Conservation (phyloP, 2,888 invertebrate species). For the Drosophila ezoana region DNA sequence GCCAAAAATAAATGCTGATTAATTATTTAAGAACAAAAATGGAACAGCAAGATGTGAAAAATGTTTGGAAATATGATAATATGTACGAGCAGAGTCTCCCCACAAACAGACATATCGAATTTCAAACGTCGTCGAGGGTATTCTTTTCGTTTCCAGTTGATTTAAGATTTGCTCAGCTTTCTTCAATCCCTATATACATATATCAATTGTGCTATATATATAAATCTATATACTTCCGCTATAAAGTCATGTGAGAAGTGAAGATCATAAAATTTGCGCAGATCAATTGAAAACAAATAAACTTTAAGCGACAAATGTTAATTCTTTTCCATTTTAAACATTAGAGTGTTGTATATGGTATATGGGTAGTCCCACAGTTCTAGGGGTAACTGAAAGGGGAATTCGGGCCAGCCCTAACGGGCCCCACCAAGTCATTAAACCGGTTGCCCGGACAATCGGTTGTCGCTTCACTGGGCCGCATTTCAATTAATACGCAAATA, state of each 20-base stretch:
- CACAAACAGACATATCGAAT: constrained; percentile 18
- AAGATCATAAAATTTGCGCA: background rate
- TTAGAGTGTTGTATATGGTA: constrained; percentile 1
- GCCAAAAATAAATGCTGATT: background rate
- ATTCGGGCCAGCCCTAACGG: background rate
- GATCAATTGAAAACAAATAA: background rate
- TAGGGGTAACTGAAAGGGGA: background rate
- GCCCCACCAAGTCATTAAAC: constrained; percentile 27
- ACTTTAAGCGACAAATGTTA: background rate
- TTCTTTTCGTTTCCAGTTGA: background rate
- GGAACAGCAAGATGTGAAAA: background rate
- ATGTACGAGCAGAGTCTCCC: background rate
- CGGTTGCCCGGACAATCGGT: constrained; percentile 36
- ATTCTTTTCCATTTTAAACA: constrained; percentile 13
- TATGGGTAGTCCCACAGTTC: constrained; percentile 1
- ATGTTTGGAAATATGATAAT: background rate
- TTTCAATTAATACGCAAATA: constrained; percentile 73
- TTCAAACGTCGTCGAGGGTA: background rate
- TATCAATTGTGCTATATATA: too few species aligned
- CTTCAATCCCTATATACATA: background rate
- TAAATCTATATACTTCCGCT: too few species aligned
- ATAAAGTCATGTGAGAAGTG: background rate
- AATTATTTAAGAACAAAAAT: background rate
- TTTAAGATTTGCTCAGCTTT: background rate
- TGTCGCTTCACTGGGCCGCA: constrained; percentile 45